phyloP scores from a whole-genome alignment of 2,888 invertebrate genomes.

The Entomobrya multifasciata region DNA sequence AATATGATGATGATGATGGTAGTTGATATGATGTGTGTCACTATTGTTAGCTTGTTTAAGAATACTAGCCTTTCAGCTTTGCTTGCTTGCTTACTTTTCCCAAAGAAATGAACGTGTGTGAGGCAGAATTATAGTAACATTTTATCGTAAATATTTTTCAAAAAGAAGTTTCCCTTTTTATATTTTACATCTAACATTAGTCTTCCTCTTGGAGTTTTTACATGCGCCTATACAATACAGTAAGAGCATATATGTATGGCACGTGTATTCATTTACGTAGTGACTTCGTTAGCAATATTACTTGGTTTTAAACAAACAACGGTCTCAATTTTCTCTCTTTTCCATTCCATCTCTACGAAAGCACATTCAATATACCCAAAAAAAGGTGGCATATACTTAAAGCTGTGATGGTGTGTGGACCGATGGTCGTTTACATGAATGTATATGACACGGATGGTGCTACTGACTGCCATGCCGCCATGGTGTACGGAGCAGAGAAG shows the following conservation, averaged over 20 bases:
- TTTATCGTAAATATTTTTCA: slow-evolving; percentile 58
- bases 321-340: background rate
- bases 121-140: background rate
- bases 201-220: too few species aligned
- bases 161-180: slow-evolving; percentile 27
- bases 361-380: background rate
- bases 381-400: background rate
- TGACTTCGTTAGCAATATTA: slow-evolving; percentile 19
- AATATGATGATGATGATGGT: too few species aligned
- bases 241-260: too few species aligned
- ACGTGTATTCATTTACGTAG: slow-evolving; percentile 8
- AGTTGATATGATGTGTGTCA: background rate
- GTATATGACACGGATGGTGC: slow-evolving; percentile 31
- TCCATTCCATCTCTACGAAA: background rate
- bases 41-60: slow-evolving; percentile 39
- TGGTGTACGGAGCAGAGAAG: too few species aligned
- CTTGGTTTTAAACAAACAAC: background rate
- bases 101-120: background rate
- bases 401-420: background rate
- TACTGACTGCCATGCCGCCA: background rate
- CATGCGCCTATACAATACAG: too few species aligned
- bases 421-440: slow-evolving; percentile 25
- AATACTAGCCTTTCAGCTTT: background rate
- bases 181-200: slow-evolving; percentile 21
- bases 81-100: background rate